Conservation (phyloP, 2,888 invertebrate genomes). For the Ophion slaviceki region DNA sequence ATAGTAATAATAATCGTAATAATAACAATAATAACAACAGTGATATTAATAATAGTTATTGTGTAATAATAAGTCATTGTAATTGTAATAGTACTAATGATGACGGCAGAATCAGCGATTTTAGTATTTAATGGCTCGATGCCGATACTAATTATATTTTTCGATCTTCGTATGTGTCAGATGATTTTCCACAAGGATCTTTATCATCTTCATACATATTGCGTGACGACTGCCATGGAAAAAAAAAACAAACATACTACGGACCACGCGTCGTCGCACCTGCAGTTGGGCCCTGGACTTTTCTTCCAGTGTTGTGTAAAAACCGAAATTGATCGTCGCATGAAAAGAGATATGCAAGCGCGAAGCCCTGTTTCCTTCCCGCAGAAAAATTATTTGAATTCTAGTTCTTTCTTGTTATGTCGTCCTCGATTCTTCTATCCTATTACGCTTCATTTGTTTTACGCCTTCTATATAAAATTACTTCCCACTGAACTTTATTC, state of each 20-base stretch:
- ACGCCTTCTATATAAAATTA: slow-evolving; percentile 33
- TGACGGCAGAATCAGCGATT: slow-evolving; percentile 57
- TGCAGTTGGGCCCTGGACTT: slow-evolving; percentile 7
- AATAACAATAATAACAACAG: slow-evolving; percentile 77
- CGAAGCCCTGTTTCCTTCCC: slow-evolving; percentile 47
- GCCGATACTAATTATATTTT: slow-evolving; percentile 65
- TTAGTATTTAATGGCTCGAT: slow-evolving; percentile 59
- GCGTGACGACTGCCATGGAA: slow-evolving; percentile 43
- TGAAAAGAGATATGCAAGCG: slow-evolving; percentile 30
- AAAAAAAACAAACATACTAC: slow-evolving; percentile 59
- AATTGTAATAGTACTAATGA: slow-evolving; percentile 71
- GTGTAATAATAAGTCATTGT: slow-evolving; percentile 67
- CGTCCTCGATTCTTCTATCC: slow-evolving; percentile 7
- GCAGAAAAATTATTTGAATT: slow-evolving; percentile 32
- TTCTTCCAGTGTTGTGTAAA: slow-evolving; percentile 17
- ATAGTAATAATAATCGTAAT: slow-evolving; percentile 71
- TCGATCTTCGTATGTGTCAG: slow-evolving; percentile 58
- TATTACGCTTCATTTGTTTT: not conserved
- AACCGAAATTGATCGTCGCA: slow-evolving; percentile 46
- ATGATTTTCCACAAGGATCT: slow-evolving; percentile 38
- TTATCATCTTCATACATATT: slow-evolving; percentile 45
- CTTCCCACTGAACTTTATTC: slow-evolving; percentile 54
- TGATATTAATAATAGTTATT: slow-evolving; percentile 73
- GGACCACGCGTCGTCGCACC: slow-evolving; percentile 6
- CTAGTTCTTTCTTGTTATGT: not conserved